Base-by-base conservation (phyloP, 2,888 invertebrate species). In the Morpho achilles region DNA sequence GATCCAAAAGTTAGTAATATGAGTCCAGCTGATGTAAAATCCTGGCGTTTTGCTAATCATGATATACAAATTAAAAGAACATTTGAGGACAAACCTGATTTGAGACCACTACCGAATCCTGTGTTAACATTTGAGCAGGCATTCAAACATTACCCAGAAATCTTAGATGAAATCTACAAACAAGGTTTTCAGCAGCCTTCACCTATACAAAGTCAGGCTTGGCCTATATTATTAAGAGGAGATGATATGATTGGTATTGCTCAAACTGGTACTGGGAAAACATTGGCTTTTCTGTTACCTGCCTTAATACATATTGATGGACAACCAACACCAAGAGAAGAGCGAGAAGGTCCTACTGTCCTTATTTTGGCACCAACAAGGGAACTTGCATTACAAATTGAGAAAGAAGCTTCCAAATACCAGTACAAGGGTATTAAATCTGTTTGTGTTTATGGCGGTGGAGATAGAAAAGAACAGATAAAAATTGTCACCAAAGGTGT, bases 181-280 rank as follows among this genome's bases (percentile, higher is more conserved):
- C 96, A 96, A 69, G 94, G 94, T 0, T 99, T 98, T 77, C 80
- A 81, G 32, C 93, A 92, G 62, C 99, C 98, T 0, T 96, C 97
- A 0, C 98, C 98, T 0, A 98, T 99, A 71, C 97, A 99, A 82
- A 91, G 94, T 61, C 98, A 98, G 85, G 96, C 97, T 0, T 99
- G 99, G 99, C 99, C 99, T 1, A 93, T 99, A 61, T 90, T 99
- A 0, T 84, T 99, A 47, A 93, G 94, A 72, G 99, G 99, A 0
- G 94, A 95, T 74, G 99, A 99, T 84, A 84, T 99, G 77, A 98
- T 99, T 78, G 99, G 99, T 7, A 98, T 99, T 66, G 99, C 99
- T 0, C 98, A 98, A 86, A 97, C 97, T 7, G 97, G 97, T 58
- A 97, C 97, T 16, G 97, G 98, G 0, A 99, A 99, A 88, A 99